A percentile compares a stretch with the other conserved stretches of the same genome.
Evolutionary conservation across 1,140 invertebrate genomes (phyloP).

Genomic region (Vanessa tameamea): DNA sequence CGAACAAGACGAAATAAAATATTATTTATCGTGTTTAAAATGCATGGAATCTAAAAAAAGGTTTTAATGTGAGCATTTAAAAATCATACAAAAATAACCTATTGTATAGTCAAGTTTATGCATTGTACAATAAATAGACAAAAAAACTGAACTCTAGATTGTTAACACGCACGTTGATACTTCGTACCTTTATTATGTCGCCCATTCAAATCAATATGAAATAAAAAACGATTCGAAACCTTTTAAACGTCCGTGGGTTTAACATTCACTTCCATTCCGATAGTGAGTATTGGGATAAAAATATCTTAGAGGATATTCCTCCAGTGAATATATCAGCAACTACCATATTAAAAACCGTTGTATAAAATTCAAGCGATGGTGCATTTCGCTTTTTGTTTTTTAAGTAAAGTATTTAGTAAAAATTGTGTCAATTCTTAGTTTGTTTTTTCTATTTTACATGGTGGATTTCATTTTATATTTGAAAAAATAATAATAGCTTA

Average conservation of each 20-base stretch:
- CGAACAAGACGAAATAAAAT: too few species aligned
- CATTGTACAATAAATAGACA: not conserved
- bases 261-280: conserved; percentile 47
- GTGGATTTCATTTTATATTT: too few species aligned
- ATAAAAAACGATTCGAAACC: conserved; percentile 46
- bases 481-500: too few species aligned
- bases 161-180: conserved; percentile 30
- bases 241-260: conserved; percentile 47
- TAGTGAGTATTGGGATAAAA: conserved; percentile 50
- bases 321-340: not conserved
- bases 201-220: conserved; percentile 43
- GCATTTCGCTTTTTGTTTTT: too few species aligned
- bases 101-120: conserved; percentile 2
- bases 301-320: conserved; percentile 34
- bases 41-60: not conserved
- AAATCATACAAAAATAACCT: not conserved
- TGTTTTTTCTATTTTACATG: too few species aligned
- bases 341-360: not conserved
- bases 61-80: not conserved
- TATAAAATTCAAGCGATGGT: too few species aligned
- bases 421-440: too few species aligned
- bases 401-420: too few species aligned
- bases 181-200: conserved; percentile 34
- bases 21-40: not conserved
- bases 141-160: not conserved